A percentile compares a stretch with the other conserved stretches of the same genome.
phyloP scores from a whole-genome alignment of 2,888 invertebrate species.

The Stenodema calcarata region DNA sequence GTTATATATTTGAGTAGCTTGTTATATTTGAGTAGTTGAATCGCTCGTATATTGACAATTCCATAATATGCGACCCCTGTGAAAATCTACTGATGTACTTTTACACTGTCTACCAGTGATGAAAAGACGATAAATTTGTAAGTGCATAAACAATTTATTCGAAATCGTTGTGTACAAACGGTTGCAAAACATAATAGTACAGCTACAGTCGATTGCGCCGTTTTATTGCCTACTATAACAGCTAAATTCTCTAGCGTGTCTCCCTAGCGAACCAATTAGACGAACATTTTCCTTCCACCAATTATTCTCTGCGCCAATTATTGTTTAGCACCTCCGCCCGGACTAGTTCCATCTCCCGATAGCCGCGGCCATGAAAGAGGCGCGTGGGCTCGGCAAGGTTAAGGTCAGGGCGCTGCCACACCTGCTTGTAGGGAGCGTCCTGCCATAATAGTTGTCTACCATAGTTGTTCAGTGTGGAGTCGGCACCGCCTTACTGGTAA shows the following conservation, averaged over 20 bases:
- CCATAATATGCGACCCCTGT: no score
- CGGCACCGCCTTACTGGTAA: not conserved
- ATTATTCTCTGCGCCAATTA: slow-evolving; percentile 9
- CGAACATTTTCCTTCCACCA: not conserved
- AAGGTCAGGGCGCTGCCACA: slow-evolving; percentile 9
- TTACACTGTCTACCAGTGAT: no score
- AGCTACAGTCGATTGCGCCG: not conserved
- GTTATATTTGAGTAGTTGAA: no score
- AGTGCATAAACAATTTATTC: not conserved
- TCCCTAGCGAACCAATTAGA: not conserved
- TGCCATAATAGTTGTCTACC: slow-evolving; percentile 16
- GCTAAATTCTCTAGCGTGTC: not conserved
- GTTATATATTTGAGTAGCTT: no score
- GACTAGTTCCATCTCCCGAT: slow-evolving; percentile 14
- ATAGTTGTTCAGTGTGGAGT: not conserved
- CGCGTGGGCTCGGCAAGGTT: slow-evolving; percentile 20
- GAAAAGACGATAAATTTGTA: no score
- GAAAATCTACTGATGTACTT: no score
- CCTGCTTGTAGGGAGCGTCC: slow-evolving; percentile 17
- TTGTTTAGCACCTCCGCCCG: slow-evolving; percentile 7
- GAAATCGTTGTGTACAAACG: not conserved
- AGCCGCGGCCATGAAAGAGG: slow-evolving; percentile 15
- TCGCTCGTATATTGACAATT: no score
- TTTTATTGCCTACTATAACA: not conserved
- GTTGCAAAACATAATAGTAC: not conserved